Evolutionary conservation across 2,797 vertebrate genomes (phyloP), one percentile per base, ranked within the genome.

Genomic region (Eupleurogrammus muticus): DNA sequence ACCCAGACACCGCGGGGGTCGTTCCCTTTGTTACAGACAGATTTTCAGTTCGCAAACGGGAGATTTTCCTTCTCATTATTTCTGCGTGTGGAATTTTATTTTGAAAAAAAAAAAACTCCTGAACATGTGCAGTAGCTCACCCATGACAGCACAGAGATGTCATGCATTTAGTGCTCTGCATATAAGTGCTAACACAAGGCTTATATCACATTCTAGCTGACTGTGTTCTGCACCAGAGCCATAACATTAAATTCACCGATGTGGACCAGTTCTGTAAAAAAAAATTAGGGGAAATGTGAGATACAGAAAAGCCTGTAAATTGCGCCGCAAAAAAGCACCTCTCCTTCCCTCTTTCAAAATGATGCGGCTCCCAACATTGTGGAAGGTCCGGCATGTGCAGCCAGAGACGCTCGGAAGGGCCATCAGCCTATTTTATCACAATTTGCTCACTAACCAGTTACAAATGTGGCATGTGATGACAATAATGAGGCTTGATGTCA

Each of bases 391-490:
- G 86, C 87, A 79, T 85, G 90, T 90, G 92, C 90, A 88, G 91
- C 89, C 78, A 83, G 79, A 87, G 84, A 81, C 68, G 73, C 90
- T 90, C 79, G 83, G 79, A 89, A 92, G 88, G 84, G 87, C 84
- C 90, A 90, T 88, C 87, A 90, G 93, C 91, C 95, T 93, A 95
- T 96, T 96, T 95, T 95, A 96, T 95, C 95, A 96, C 95, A 95
- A 96, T 96, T 96, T 96, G 93, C 94, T 94, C 85, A 58, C 93
- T 96, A 96, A 96, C 95, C 95, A 94, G 94, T 95, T 96, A 96
- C 95, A 96, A 96, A 96, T 96, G 95, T 95, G 96, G 94, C 95
- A 96, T 95, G 94, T 96, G 95, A 97, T 96, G 95, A 96, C 95
- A 96, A 95, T 96, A 97, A 97, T 95, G 95, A 96, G 95, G 93